Percentiles rank a stretch among this genome's conserved stretches.
Evolutionary conservation across 2,888 invertebrate species (phyloP).

Genomic region (Macrophya annulata): DNA sequence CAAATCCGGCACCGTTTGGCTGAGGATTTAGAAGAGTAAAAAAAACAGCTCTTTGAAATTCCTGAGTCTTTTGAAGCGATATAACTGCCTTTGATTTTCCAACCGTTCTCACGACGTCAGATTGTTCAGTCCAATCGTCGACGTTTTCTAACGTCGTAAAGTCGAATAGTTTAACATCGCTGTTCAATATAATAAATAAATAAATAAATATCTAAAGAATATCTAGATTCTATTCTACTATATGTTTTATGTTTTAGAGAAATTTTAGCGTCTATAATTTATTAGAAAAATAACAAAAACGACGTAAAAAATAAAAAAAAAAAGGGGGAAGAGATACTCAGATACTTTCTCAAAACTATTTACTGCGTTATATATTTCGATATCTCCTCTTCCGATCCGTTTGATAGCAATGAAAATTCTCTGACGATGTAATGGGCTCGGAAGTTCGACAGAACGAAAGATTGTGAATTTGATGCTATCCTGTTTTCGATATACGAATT

Average conservation of each 20-base stretch:
- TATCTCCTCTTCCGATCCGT: background rate
- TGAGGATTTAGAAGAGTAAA: constrained; percentile 86
- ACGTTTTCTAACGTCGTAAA: constrained; percentile 82
- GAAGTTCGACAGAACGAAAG: constrained; percentile 38
- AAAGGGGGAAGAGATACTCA: background rate
- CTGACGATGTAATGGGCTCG: constrained; percentile 40
- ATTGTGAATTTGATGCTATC: constrained; percentile 29
- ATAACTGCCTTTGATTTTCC: constrained; percentile 86
- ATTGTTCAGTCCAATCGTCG: constrained; percentile 84
- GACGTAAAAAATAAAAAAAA: background rate
- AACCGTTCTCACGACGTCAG: constrained; percentile 84
- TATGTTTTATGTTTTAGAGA: background rate
- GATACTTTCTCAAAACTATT: background rate
- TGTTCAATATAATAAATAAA: constrained; percentile 57
- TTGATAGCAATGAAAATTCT: constrained; percentile 35
- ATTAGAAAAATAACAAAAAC: background rate
- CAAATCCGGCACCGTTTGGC: constrained; percentile 86
- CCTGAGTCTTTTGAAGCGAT: constrained; percentile 82
- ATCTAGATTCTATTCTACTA: background rate
- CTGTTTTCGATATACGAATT: constrained; percentile 21
- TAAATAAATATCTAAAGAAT: background rate
- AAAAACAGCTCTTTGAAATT: constrained; percentile 84
- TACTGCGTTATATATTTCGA: background rate
- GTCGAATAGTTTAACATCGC: constrained; percentile 80
- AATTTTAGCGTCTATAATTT: background rate